A percentile compares a stretch with the other conserved stretches of the same genome.
Conservation (phyloP, 2,888 invertebrate species). For the Aplocera efformata region DNA sequence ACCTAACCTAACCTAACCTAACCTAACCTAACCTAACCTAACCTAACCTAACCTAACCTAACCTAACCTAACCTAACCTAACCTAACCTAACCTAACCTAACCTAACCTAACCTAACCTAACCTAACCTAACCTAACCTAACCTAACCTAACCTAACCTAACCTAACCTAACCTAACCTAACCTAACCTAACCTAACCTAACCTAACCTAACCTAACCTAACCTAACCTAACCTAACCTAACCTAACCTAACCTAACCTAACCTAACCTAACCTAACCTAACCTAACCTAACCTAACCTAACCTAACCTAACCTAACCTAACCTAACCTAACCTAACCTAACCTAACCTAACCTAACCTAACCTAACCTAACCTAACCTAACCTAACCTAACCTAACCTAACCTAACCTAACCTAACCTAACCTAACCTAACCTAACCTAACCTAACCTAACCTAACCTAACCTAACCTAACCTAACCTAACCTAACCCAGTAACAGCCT, state of each 20-base stretch:
- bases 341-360: constrained; percentile 22
- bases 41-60: constrained; percentile 25
- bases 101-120: constrained; percentile 27
- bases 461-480: no score
- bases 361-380: constrained; percentile 23
- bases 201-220: constrained; percentile 28
- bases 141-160: constrained; percentile 27
- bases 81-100: constrained; percentile 28
- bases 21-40: constrained; percentile 24
- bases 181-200: constrained; percentile 29
- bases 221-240: constrained; percentile 28
- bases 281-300: constrained; percentile 30
- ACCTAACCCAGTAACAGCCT: no score
- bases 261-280: constrained; percentile 30
- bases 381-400: constrained; percentile 33
- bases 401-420: constrained; percentile 33
- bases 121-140: constrained; percentile 24
- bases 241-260: constrained; percentile 25
- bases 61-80: constrained; percentile 25
- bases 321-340: constrained; percentile 32
- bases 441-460: constrained; percentile 16
- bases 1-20: constrained; percentile 26
- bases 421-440: constrained; percentile 30
- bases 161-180: constrained; percentile 30
- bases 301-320: constrained; percentile 32